These are phyloP conservation scores for Sclerodermus sp. DNA, from an alignment of 2,888 invertebrate genomes.

Conservation along the genomic window DNA sequence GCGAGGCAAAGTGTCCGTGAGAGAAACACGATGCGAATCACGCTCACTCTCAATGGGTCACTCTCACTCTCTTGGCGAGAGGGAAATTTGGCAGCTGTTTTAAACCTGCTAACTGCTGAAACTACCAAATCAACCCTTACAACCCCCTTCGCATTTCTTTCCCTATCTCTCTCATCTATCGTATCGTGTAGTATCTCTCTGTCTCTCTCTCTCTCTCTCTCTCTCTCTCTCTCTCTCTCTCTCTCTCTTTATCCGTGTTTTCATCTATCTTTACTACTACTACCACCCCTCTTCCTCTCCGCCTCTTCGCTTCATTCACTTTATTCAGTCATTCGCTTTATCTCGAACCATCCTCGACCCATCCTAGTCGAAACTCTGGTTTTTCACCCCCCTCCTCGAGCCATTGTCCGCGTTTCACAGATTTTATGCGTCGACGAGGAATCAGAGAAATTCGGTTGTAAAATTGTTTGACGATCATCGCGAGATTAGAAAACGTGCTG, in stretches of 20 bases:
- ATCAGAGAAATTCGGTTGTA: no score
- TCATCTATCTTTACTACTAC: no score
- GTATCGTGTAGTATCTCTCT: no score
- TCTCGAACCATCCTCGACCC: no score
- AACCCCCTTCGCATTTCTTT: constrained; percentile 16
- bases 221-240: constrained; percentile 1
- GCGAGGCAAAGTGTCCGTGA: constrained; percentile 18
- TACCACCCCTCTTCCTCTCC: constrained; percentile 7
- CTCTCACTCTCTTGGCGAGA: constrained; percentile 55
- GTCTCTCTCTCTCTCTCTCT: constrained; percentile 5
- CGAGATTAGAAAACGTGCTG: no score
- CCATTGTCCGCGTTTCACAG: no score
- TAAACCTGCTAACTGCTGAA: constrained; percentile 52
- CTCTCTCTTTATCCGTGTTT: background rate
- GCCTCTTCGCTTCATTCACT: constrained; percentile 6
- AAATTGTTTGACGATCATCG: no score
- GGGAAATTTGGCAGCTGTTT: constrained; percentile 58
- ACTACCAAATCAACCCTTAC: constrained; percentile 34
- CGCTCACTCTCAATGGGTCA: constrained; percentile 55
- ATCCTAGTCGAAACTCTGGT: no score
- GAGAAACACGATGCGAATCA: constrained; percentile 47
- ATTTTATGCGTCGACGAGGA: no score
- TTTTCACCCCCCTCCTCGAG: no score
- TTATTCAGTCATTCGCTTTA: background rate
- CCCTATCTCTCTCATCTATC: constrained; percentile 4